Base-by-base conservation (phyloP, 2,797 vertebrate species). In the Myripristis murdjan region DNA sequence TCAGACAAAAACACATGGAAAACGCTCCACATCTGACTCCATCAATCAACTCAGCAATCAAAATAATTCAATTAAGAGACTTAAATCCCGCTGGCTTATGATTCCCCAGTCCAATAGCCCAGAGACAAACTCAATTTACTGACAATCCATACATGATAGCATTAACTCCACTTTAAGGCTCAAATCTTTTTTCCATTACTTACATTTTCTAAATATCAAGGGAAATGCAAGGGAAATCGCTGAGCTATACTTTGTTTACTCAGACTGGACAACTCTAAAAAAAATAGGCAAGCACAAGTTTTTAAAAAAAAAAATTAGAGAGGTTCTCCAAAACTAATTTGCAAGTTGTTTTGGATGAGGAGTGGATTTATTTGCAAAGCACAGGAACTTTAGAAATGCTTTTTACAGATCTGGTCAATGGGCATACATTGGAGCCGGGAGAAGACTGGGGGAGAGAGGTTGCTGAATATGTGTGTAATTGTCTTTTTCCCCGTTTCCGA, bases 31-130 rank as follows among this genome's bases (percentile, higher is more conserved):
- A 93, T 92, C 88, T 93, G 91, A 94, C 92, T 93, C 92, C 92
- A 94, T 94, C 92, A 93, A 94, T 94, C 93, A 94, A 89, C 89
- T 79, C 88, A 58, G 91, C 92, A 93, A 94, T 93, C 92, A 94
- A 93, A 94, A 92, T 94, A 94, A 94, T 94, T 94, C 83, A 92
- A 94, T 94, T 94, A 94, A 87, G 86, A 88, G 87, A 89, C 83
- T 83, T 75, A 92, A 91, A 92, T 92, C 92, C 91, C 71, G 71
- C 88, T 90, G 90, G 92, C 86, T 88, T 90, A 88, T 66, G 72
- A 87, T 70, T 86, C 88, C 68, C 88, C 83, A 84, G 83, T 86
- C 77, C 88, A 85, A 85, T 81, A 77, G 88, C 87, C 90, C 74
- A 62, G 87, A 92, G 89, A 89, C 92, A 91, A 93, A 94, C 91